These are phyloP conservation scores for Amphilophus citrinellus DNA, from an alignment of 2,113 vertebrate species.

Conservation along the genomic window DNA sequence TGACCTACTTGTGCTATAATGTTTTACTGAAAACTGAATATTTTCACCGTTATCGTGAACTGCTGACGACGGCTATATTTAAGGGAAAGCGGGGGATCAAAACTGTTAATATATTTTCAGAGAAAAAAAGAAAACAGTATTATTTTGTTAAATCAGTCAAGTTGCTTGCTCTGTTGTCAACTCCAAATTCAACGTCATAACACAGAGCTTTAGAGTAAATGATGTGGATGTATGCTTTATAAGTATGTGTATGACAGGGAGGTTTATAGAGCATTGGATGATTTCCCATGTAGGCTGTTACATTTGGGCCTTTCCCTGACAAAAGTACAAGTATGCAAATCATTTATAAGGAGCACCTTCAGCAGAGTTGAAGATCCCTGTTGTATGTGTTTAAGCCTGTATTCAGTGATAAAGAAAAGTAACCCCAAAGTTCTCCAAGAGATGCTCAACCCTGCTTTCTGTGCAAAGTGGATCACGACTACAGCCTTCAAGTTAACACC, in stretches of 20 bases:
- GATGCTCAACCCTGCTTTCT: constrained; percentile 53
- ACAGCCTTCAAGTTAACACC: constrained; percentile 71
- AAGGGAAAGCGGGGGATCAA: constrained; percentile 69
- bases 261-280: constrained; percentile 48
- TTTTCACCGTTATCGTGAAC: constrained; percentile 81
- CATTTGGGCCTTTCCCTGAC: constrained; percentile 40
- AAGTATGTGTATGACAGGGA: constrained; percentile 79
- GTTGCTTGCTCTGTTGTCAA: constrained; percentile 86
- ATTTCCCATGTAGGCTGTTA: constrained; percentile 38
- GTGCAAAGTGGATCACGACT: constrained; percentile 52
- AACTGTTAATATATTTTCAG: constrained; percentile 85
- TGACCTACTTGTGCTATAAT: constrained; percentile 77
- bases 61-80: constrained; percentile 82
- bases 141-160: constrained; percentile 84
- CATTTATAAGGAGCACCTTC: constrained; percentile 59
- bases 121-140: constrained; percentile 78
- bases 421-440: constrained; percentile 44
- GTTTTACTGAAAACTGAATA: constrained; percentile 81
- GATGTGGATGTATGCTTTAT: constrained; percentile 85
- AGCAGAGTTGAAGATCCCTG: constrained; percentile 34
- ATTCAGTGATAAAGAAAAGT: constrained; percentile 48
- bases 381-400: constrained; percentile 50
- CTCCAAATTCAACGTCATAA: constrained; percentile 78
- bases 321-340: constrained; percentile 72
- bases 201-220: constrained; percentile 81